Conservation (phyloP, 2,113 vertebrate genomes). For the Centrocercus urophasianus region DNA sequence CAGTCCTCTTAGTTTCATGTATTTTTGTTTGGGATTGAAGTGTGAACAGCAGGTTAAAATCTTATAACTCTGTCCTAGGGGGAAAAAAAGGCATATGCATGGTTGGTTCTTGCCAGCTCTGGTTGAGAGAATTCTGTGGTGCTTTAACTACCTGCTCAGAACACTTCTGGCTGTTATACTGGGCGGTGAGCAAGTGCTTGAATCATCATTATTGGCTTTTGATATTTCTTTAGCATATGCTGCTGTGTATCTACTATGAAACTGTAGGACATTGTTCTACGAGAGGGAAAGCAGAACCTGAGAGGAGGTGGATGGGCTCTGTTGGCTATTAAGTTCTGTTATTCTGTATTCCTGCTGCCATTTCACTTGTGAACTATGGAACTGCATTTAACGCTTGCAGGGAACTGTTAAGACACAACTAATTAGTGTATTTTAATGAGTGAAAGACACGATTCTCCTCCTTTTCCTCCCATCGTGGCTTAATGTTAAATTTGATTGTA, state of each 20-base stretch:
- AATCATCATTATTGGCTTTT: not conserved
- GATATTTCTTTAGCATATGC: not conserved
- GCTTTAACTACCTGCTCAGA: not conserved
- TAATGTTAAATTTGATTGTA: not conserved
- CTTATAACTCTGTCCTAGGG: not conserved
- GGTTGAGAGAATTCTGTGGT: not conserved
- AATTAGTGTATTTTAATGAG: not conserved
- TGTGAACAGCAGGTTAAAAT: conserved; percentile 4
- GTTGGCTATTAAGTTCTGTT: not conserved
- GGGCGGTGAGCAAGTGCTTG: not conserved
- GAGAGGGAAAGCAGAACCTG: not conserved
- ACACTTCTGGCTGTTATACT: not conserved
- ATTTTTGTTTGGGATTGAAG: not conserved
- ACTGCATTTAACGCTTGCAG: not conserved
- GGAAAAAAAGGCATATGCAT: not conserved
- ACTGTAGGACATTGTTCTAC: not conserved
- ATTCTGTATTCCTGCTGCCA: not conserved
- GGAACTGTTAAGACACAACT: not conserved
- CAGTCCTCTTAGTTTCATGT: not conserved
- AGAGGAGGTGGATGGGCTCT: conserved; percentile 18
- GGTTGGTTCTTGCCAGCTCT: not conserved
- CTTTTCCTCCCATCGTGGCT: not conserved
- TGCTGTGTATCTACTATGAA: not conserved
- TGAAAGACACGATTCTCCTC: not conserved
- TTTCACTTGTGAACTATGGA: not conserved